Evolutionary conservation across 53 echinoderm and acorn worm species (phyloP), one percentile per base, ranked within the genome.

Genomic region (Holothuria scabra): DNA sequence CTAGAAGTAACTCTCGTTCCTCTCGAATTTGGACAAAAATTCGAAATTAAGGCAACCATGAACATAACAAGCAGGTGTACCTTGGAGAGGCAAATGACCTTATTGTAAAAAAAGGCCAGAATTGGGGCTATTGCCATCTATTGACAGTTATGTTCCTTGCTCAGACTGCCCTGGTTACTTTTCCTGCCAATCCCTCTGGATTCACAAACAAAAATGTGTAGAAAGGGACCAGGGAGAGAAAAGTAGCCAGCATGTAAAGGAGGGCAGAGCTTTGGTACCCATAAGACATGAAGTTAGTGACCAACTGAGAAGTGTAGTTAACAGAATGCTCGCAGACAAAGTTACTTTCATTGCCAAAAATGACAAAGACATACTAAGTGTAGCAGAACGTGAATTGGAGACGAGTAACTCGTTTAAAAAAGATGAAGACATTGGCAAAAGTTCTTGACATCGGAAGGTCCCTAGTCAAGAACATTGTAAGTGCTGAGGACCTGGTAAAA

Each of bases 301-400:
- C 11, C 81, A 60, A 1, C 63, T 81, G 1, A 21, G 62, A 21
- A 41, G 35, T 3, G 62, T 62, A 1, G 14, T 81, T 8, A 38
- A 60, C 22, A 30, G 62, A 18, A 81, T 81, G 81, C 8, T 34
- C 6, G n/a, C 21, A n/a, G 81, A 81, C 35, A 23, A 61, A 1
- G 28, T 81, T 1, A 81, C 85, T 49, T 28, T 74, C 3, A 62
- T 75, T 25, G 85, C 75, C 18, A 85, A 74, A 46, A 75, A 22
- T 85, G 76, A 85, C 33, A 74, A 18, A 37, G 75, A 74, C 19
- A 85, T 85, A 8, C 21, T 85, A 18, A 26, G 25, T 60, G 85
- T 74, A n/a, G 85, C 44, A 35, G 48, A 62, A 18, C 60, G 46
- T 1, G 46, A 74, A 25, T 21, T 85, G 3, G 61, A 74, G 30